Conservation (phyloP, 2,113 vertebrate genomes). For the Phylloscopus trochilus region DNA sequence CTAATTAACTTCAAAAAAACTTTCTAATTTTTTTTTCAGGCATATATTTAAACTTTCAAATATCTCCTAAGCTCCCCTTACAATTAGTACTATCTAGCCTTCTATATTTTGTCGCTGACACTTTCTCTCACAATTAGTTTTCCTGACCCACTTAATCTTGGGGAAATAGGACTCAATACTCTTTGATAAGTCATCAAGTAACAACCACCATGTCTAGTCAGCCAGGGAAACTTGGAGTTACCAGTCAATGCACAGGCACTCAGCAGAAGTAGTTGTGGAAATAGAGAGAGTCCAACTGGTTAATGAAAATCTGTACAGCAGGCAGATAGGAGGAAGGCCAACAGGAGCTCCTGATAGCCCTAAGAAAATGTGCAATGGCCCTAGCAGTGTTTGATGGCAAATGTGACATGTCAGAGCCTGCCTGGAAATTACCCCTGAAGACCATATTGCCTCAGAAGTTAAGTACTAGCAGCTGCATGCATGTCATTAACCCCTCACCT, state of each 20-base stretch:
- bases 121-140: neutral
- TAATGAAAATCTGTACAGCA: neutral
- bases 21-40: neutral
- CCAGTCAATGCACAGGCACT: neutral
- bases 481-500: conserved; percentile 62
- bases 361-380: conserved; percentile 6
- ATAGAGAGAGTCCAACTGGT: neutral
- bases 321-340: neutral
- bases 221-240: conserved; percentile 15
- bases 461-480: conserved; percentile 61
- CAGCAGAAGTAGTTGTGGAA: conserved; percentile 1
- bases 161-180: conserved; percentile 16
- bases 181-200: conserved; percentile 27
- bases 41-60: neutral
- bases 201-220: conserved; percentile 41
- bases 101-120: neutral
- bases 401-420: conserved; percentile 63
- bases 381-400: neutral
- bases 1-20: neutral
- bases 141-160: neutral
- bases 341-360: neutral
- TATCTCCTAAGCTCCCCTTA: neutral
- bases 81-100: neutral
- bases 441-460: conserved; percentile 44
- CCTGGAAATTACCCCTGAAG: conserved; percentile 57